These are phyloP conservation scores for Andrena marginata DNA, from an alignment of 2,888 invertebrate genomes.

Conservation along the genomic window DNA sequence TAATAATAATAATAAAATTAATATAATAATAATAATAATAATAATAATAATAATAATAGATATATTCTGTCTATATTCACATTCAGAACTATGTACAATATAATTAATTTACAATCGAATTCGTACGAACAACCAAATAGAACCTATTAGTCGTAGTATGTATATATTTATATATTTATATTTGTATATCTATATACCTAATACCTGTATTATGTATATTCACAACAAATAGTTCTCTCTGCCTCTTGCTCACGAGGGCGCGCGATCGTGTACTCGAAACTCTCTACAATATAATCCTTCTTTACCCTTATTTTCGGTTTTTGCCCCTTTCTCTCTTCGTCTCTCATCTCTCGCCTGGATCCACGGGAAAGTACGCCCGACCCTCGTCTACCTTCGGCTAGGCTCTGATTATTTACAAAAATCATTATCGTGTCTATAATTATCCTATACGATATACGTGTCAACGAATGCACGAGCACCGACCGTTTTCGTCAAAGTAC, in stretches of 20 bases:
- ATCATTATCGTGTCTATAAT: conserved; percentile 66
- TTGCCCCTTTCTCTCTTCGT: neutral
- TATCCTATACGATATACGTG: conserved; percentile 74
- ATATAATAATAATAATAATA: conserved; percentile 61
- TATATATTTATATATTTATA: conserved; percentile 68
- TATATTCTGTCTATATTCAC: conserved; percentile 83
- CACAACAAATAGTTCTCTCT: conserved; percentile 79
- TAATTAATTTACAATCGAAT: conserved; percentile 83
- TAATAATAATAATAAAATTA: conserved; percentile 70
- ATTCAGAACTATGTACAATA: conserved; percentile 84
- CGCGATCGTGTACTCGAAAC: conserved; percentile 69
- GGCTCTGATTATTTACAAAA: conserved; percentile 78
- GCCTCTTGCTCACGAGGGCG: conserved; percentile 48
- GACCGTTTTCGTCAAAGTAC: conserved; percentile 72
- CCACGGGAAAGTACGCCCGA: conserved; percentile 40
- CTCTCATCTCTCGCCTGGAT: neutral
- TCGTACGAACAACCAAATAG: conserved; percentile 81
- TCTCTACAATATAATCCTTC: conserved; percentile 14
- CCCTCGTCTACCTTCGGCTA: conserved; percentile 34
- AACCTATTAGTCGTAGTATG: conserved; percentile 74
- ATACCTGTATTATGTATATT: conserved; percentile 79
- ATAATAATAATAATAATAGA: conserved; percentile 79
- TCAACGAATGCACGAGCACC: conserved; percentile 79
- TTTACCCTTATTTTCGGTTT: conserved; percentile 20
- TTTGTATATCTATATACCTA: conserved; percentile 74